Evolutionary conservation across 2,113 vertebrate genomes (phyloP).

Genomic region (Triplophysa siluroides): DNA sequence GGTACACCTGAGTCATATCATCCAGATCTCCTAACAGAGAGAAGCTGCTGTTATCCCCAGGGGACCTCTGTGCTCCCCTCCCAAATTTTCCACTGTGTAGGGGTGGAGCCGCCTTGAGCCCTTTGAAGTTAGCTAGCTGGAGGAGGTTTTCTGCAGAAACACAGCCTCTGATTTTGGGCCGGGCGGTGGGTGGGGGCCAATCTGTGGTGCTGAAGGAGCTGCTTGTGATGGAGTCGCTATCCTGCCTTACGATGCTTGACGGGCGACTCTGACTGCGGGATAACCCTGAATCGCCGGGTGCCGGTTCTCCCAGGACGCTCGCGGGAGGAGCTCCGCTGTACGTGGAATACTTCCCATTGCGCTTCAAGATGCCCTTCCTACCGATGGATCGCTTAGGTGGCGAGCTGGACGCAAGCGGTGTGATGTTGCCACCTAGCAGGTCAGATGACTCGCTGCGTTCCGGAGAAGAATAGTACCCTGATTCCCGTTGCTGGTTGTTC

Average conservation of each 20-base stretch:
- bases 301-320: constrained; percentile 71
- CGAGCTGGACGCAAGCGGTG: constrained; percentile 68
- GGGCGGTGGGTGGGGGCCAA: constrained; percentile 76
- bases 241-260: constrained; percentile 90
- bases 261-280: constrained; percentile 93
- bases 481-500: constrained; percentile 92
- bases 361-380: constrained; percentile 94
- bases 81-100: constrained; percentile 85
- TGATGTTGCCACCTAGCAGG: constrained; percentile 79
- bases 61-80: constrained; percentile 75
- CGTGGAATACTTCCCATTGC: constrained; percentile 90
- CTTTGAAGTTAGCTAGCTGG: constrained; percentile 86
- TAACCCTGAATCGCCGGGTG: constrained; percentile 80
- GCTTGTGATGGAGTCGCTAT: constrained; percentile 85
- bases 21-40: constrained; percentile 92
- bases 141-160: constrained; percentile 95
- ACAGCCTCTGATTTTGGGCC: constrained; percentile 88
- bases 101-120: constrained; percentile 83
- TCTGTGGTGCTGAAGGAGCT: constrained; percentile 81
- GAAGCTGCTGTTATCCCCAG: constrained; percentile 91
- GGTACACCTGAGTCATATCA: constrained; percentile 90
- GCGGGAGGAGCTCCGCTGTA: constrained; percentile 69
- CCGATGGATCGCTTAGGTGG: constrained; percentile 71
- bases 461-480: constrained; percentile 97
- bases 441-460: constrained; percentile 95